Evolutionary conservation across 2,113 vertebrate species (phyloP).

Genomic region (Perccottus glenii): DNA sequence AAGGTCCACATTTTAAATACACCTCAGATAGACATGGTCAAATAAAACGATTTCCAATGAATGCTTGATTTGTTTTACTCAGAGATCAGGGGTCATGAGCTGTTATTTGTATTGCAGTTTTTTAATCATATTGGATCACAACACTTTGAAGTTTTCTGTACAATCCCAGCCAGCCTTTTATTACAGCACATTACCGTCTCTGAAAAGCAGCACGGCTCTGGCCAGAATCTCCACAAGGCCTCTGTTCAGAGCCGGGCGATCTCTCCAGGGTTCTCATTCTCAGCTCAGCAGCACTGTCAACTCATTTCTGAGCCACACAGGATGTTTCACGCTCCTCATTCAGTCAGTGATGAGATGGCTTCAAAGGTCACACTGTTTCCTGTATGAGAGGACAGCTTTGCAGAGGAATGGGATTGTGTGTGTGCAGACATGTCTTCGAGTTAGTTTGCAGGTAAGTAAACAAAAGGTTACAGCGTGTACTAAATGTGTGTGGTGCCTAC

Average conservation of each 20-base stretch:
- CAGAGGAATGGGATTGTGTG: constrained; percentile 12
- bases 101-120: not conserved
- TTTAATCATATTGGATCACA: not conserved
- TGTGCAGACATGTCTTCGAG: not conserved
- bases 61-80: too few relatives aligned
- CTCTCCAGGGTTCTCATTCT: constrained; percentile 55
- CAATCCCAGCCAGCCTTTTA: constrained; percentile 6
- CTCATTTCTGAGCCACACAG: constrained; percentile 64
- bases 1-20: too few relatives aligned
- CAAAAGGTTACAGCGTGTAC: constrained; percentile 6
- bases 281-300: constrained; percentile 50
- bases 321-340: constrained; percentile 53
- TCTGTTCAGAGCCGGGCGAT: constrained; percentile 37
- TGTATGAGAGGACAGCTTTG: constrained; percentile 15
- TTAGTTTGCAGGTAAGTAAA: constrained; percentile 7
- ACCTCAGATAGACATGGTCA: too few relatives aligned
- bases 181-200: constrained; percentile 22
- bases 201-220: constrained; percentile 19
- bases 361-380: constrained; percentile 63
- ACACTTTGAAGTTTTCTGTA: not conserved
- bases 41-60: too few relatives aligned
- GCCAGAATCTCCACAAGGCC: constrained; percentile 31
- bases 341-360: constrained; percentile 60
- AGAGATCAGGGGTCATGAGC: not conserved
- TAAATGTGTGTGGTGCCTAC: constrained; percentile 19